Evolutionary conservation across 1,140 invertebrate genomes (phyloP), one percentile per base, ranked within the genome.

Genomic region (Drosophila nebulosa): DNA sequence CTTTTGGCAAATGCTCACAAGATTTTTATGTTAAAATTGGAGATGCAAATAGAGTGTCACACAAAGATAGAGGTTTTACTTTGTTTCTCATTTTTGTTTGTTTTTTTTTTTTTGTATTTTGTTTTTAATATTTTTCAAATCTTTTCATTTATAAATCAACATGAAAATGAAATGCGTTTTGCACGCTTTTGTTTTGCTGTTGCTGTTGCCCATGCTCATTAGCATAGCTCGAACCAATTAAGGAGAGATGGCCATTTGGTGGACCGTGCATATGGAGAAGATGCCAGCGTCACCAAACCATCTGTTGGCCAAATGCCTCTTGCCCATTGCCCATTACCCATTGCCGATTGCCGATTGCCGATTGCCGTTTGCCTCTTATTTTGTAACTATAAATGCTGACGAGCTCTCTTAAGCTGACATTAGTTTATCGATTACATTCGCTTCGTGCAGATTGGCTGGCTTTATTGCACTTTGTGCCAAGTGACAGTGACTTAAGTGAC

Each of bases 351-450:
- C n/a, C n/a, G n/a, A n/a, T n/a, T n/a, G n/a, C n/a, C n/a, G n/a
- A n/a, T n/a, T n/a, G n/a, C n/a, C n/a, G n/a, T n/a, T 32, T 32
- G 30, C 9, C 30, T 42, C 72, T 73, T 36, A 26, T n/a, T 51
- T 30, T 21, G 32, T 51, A 42, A 64, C 70, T 86, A 86, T 86
- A 86, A 86, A 86, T 88, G 74, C 67, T 56, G 70, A 62, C 22
- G 26, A 53, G 39, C 53, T 18, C 59, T 57, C 21, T 51, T 6
- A 55, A 70, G 12, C 63, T 53, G 64, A 30, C 78, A 86, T 86
- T 83, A 86, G 81, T 86, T 78, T 72, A 72, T 72, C 74, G 70
- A 59, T 71, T 64, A 67, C 83, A 51, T 83, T 86, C 78, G 78
- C 63, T 78, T 64, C 70, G 81, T 81, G 74, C 77, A 75, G 62